These are phyloP conservation scores for Alitta virens DNA, from an alignment of 2,888 invertebrate genomes.

Conservation along the genomic window DNA sequence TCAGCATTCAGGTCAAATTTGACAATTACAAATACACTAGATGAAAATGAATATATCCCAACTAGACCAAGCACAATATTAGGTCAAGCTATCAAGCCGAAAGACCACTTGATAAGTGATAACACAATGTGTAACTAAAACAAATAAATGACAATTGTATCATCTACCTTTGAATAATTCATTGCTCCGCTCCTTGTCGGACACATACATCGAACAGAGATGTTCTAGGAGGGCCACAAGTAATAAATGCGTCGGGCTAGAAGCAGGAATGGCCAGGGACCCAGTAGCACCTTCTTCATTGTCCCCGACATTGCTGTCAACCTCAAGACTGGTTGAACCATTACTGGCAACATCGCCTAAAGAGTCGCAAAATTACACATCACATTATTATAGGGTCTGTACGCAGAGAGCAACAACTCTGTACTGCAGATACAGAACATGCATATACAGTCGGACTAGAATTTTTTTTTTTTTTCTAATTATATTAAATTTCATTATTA, in stretches of 20 bases:
- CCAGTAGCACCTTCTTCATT: neutral
- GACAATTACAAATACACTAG: neutral
- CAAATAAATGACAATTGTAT: neutral
- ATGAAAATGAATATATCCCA: no score
- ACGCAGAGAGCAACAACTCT: no score
- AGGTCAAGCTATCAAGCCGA: no score
- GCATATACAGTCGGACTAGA: no score
- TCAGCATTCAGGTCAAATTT: neutral
- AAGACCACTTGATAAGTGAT: no score
- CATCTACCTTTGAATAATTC: slow-evolving; percentile 44
- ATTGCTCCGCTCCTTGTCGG: slow-evolving; percentile 34
- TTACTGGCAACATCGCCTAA: neutral
- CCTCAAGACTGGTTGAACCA: neutral
- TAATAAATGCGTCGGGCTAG: slow-evolving; percentile 41
- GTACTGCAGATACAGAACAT: no score
- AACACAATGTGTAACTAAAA: neutral
- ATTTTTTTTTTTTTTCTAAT: no score
- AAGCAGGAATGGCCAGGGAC: neutral
- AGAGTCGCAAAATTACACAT: no score
- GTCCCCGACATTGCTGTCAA: neutral
- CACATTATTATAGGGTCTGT: no score
- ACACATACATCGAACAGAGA: slow-evolving; percentile 42
- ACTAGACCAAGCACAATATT: no score
- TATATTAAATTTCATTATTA: no score
- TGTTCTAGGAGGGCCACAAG: slow-evolving; percentile 48